These are phyloP conservation scores for Pyrocephalus nanus DNA, from an alignment of 2,797 vertebrate species.

Conservation along the genomic window DNA sequence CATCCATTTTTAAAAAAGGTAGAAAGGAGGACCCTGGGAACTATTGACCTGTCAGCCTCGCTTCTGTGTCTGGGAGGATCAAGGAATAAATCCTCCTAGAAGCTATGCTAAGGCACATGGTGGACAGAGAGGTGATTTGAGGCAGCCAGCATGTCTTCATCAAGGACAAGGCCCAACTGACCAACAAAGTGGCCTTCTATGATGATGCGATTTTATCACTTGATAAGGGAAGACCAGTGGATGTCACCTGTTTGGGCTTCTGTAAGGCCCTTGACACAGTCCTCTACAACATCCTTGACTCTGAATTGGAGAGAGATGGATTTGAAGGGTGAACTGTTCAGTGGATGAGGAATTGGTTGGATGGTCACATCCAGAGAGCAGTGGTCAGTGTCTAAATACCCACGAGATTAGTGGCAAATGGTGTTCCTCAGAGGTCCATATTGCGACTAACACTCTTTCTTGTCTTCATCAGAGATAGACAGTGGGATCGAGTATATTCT, in stretches of 20 bases:
- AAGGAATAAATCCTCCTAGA: background rate
- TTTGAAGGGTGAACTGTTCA: background rate
- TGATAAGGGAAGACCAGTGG: background rate
- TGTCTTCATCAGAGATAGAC: background rate
- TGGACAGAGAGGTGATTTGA: background rate
- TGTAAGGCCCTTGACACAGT: background rate
- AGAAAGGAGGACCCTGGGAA: background rate
- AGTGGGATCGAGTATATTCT: background rate
- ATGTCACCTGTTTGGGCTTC: background rate
- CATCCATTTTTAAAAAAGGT: background rate
- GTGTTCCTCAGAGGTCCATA: background rate
- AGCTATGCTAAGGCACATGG: background rate
- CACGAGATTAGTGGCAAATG: background rate
- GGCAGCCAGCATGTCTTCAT: background rate
- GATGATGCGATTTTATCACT: background rate
- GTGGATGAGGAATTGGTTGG: background rate
- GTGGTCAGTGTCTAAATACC: background rate
- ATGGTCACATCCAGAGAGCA: background rate
- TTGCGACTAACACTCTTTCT: background rate
- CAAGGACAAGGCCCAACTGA: background rate
- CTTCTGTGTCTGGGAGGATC: background rate
- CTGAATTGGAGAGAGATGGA: background rate
- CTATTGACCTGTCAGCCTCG: accelerated
- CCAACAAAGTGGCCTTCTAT: background rate
- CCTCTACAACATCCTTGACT: background rate